phyloP scores from a whole-genome alignment of 2,797 vertebrate genomes.

The Silurus lanzhouensis region DNA sequence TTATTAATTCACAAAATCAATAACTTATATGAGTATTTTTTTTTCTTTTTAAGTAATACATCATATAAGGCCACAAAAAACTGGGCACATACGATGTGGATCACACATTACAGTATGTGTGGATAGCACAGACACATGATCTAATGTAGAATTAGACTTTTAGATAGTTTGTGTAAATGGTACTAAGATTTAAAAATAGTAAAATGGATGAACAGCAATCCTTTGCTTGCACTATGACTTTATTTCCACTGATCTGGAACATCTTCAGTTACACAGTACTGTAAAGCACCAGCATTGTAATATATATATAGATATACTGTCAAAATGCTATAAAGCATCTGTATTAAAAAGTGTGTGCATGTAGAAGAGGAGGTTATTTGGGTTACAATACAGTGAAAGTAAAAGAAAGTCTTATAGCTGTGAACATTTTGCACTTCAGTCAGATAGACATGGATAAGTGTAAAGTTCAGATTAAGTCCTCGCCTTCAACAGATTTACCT shows the following conservation, averaged over 20 bases:
- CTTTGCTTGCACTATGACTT: slow-evolving; percentile 8
- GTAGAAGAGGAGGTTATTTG: background rate
- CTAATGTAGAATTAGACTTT: slow-evolving; percentile 31
- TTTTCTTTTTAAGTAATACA: slow-evolving; percentile 47
- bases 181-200: background rate
- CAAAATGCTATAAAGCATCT: background rate
- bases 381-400: background rate
- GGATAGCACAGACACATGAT: slow-evolving; percentile 62
- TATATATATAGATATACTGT: background rate
- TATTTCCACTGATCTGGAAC: slow-evolving; percentile 1
- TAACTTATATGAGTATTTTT: slow-evolving; percentile 50
- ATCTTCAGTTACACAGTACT: slow-evolving; percentile 21
- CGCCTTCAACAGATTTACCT: slow-evolving; percentile 1
- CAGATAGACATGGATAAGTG: background rate
- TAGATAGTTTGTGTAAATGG: slow-evolving; percentile 50
- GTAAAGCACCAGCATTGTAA: background rate
- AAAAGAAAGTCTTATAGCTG: background rate
- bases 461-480: background rate
- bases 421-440: background rate
- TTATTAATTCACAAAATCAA: slow-evolving; percentile 43
- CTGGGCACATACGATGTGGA: slow-evolving; percentile 58
- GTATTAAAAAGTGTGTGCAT: background rate
- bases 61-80: slow-evolving; percentile 76
- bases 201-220: slow-evolving; percentile 9
- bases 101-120: slow-evolving; percentile 46